phyloP scores from a whole-genome alignment of 2,888 invertebrate species.

The Yponomeuta cagnagella region DNA sequence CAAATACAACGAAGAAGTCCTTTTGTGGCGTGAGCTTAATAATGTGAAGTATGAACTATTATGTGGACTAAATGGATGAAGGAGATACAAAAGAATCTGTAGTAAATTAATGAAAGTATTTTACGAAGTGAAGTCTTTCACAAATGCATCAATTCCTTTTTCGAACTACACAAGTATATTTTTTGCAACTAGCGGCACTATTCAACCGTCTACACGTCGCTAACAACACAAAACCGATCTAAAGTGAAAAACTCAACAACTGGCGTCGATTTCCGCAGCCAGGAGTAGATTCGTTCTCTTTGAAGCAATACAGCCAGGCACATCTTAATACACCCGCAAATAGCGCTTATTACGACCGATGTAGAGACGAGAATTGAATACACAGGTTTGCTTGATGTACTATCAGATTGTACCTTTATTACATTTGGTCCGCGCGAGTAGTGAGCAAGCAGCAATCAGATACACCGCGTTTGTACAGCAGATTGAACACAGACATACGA shows the following conservation, averaged over 20 bases:
- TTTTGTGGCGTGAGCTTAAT: too few relatives aligned
- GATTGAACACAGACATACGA: not conserved
- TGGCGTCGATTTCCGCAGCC: not conserved
- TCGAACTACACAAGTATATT: too few relatives aligned
- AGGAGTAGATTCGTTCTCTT: not conserved
- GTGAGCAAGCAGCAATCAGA: conserved; percentile 1
- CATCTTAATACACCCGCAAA: not conserved
- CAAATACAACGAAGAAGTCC: too few relatives aligned
- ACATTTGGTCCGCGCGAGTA: not conserved
- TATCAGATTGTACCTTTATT: not conserved
- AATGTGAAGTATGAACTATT: too few relatives aligned
- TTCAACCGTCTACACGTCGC: not conserved
- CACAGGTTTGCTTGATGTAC: not conserved
- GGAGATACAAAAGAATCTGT: too few relatives aligned
- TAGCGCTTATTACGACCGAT: not conserved
- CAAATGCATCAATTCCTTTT: too few relatives aligned
- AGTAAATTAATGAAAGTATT: too few relatives aligned
- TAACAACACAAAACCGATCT: conserved; percentile 1
- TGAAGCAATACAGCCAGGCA: not conserved
- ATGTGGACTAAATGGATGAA: too few relatives aligned
- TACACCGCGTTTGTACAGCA: not conserved
- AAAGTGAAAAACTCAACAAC: not conserved
- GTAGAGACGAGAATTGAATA: not conserved
- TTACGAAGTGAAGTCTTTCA: too few relatives aligned
- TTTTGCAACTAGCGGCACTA: too few relatives aligned